Conservation (phyloP, 2,113 vertebrate genomes). For the Lepus americanus region DNA sequence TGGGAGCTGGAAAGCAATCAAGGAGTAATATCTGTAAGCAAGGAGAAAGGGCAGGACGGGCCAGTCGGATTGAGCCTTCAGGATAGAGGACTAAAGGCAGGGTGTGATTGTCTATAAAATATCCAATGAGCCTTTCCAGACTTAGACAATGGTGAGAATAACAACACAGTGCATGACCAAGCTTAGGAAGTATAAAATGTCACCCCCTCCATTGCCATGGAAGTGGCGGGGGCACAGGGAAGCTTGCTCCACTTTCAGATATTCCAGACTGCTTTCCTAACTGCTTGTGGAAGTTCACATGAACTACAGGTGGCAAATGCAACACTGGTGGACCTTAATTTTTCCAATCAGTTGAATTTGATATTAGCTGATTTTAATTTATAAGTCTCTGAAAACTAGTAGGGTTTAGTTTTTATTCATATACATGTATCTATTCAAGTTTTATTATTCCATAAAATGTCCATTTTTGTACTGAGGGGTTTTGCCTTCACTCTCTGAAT, state of each 20-base stretch:
- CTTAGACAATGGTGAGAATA: not conserved
- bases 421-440: not conserved
- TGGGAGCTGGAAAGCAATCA: not conserved
- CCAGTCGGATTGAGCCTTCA: not conserved
- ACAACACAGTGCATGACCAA: not conserved
- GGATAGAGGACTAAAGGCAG: not conserved
- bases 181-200: not conserved
- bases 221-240: not conserved
- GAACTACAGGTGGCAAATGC: not conserved
- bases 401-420: not conserved
- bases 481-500: not conserved
- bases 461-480: not conserved
- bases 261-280: not conserved
- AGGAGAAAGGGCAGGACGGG: not conserved
- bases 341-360: too few relatives aligned
- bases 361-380: not conserved
- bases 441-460: not conserved
- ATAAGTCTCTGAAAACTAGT: not conserved
- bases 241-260: not conserved
- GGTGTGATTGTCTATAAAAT: not conserved
- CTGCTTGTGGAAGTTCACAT: not conserved
- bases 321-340: not conserved
- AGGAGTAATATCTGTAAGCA: not conserved
- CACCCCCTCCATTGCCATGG: fast-evolving
- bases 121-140: not conserved